Evolutionary conservation across 2,113 vertebrate genomes (phyloP).

Genomic region (Passer montanus): DNA sequence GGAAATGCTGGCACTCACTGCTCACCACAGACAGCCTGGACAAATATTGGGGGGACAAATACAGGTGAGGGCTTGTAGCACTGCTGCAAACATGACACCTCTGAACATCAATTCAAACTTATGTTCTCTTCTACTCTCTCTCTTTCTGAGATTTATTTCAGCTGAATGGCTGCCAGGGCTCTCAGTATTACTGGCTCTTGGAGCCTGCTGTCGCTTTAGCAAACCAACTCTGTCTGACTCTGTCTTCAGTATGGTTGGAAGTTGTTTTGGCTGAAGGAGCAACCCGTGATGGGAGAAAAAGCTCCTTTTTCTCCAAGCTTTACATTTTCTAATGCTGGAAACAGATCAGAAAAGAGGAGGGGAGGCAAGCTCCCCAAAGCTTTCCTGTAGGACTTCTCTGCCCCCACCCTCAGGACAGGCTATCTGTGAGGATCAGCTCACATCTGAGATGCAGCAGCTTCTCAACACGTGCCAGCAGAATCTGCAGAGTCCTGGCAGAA

Average conservation of each 20-base stretch:
- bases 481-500: background rate
- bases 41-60: background rate
- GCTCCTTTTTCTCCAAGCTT: background rate
- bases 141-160: conserved; percentile 10
- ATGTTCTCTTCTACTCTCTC: background rate
- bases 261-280: conserved; percentile 23
- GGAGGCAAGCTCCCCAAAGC: background rate
- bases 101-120: background rate
- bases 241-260: background rate
- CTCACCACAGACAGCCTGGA: background rate
- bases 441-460: background rate
- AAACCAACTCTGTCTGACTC: background rate
- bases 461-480: background rate
- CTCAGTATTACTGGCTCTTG: background rate
- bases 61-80: background rate
- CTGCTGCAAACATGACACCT: background rate
- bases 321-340: background rate
- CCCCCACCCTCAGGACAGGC: background rate
- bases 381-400: background rate
- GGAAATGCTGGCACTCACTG: background rate
- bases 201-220: background rate
- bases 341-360: background rate
- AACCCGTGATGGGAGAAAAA: background rate
- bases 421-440: background rate
- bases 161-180: conserved; percentile 22